Percentiles rank a stretch among this genome's conserved stretches.
These are phyloP conservation scores for Apodemus agrarius DNA, from an alignment of 2,797 vertebrate genomes.

Conservation along the genomic window DNA sequence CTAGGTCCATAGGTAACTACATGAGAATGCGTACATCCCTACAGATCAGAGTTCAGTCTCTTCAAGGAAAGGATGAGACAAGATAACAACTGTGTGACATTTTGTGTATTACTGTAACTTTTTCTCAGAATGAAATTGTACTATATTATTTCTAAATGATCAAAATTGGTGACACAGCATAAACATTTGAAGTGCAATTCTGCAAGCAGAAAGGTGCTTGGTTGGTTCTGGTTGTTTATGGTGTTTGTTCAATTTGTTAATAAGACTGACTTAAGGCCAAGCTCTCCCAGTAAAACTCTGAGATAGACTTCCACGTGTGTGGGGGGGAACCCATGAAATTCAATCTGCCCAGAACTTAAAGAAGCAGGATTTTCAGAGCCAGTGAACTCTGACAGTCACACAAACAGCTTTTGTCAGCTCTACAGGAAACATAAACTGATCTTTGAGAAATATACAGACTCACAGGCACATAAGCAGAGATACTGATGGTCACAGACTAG, in stretches of 20 bases:
- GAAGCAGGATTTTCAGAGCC: background rate
- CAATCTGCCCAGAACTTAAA: background rate
- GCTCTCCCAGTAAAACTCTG: background rate
- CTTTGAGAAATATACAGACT: background rate
- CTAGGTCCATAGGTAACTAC: background rate
- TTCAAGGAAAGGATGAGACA: background rate
- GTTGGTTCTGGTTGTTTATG: background rate
- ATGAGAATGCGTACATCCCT: background rate
- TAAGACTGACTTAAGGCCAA: background rate
- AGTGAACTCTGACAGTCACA: background rate
- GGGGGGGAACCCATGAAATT: accelerated
- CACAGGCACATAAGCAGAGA: background rate
- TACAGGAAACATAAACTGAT: background rate
- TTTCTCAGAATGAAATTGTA: background rate
- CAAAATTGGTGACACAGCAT: background rate
- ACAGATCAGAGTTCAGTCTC: background rate
- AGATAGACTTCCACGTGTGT: background rate
- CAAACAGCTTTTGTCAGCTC: background rate
- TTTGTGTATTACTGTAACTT: background rate
- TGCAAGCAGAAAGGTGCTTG: background rate
- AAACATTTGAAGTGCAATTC: background rate
- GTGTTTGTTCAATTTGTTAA: background rate
- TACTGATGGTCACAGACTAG: background rate
- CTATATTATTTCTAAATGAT: background rate
- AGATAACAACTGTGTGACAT: background rate